Conservation (phyloP, 2,888 invertebrate species). For the Athalia cordata region DNA sequence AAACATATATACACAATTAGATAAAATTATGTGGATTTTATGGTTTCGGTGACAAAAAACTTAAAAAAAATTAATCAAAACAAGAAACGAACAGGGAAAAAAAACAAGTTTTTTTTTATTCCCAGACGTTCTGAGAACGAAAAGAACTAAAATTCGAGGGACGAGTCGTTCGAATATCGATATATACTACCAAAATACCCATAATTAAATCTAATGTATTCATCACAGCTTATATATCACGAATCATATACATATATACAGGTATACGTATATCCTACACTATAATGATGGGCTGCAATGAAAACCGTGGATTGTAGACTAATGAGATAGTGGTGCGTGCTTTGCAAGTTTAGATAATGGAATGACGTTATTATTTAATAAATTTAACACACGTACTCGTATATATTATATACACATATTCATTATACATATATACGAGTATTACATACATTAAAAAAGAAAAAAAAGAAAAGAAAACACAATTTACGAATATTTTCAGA, state of each 20-base stretch:
- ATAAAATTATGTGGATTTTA: too few species aligned
- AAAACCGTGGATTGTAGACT: conserved; percentile 45
- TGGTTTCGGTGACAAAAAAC: too few species aligned
- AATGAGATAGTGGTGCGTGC: conserved; percentile 46
- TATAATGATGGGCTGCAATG: conserved; percentile 31
- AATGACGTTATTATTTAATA: conserved; percentile 12
- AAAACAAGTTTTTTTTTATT: too few species aligned
- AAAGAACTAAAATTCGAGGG: not conserved
- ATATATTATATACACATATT: conserved; percentile 23
- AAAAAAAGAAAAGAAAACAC: too few species aligned
- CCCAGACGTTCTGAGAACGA: too few species aligned
- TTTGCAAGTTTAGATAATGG: conserved; percentile 42
- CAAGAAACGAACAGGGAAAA: too few species aligned
- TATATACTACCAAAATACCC: not conserved
- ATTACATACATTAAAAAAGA: too few species aligned
- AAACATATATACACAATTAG: too few species aligned
- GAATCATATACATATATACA: conserved; percentile 1
- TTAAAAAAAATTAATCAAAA: too few species aligned
- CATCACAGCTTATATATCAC: conserved; percentile 42
- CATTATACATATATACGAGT: too few species aligned
- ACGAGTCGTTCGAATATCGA: not conserved
- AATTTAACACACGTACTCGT: not conserved
- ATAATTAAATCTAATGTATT: conserved; percentile 29
- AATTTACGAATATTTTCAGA: too few species aligned
- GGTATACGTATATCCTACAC: too few species aligned